phyloP scores from a whole-genome alignment of 2,797 vertebrate genomes.

The Semaprochilodus insignis region DNA sequence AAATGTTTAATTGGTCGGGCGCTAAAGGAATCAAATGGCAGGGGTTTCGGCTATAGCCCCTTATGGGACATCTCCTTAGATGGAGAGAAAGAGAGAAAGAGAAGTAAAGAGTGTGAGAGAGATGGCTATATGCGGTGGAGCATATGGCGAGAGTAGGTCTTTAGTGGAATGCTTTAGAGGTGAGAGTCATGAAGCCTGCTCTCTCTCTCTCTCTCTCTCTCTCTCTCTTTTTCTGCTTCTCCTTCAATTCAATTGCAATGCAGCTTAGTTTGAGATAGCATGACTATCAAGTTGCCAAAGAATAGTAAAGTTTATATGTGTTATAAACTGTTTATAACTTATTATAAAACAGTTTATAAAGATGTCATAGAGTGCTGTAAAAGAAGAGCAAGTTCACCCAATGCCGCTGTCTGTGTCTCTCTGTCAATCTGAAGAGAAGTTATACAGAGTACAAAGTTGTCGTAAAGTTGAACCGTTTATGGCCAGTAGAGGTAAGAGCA shows the following conservation, averaged over 20 bases:
- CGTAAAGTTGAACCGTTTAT: not conserved
- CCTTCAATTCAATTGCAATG: not conserved
- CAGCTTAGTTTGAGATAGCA: too few species aligned
- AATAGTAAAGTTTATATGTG: too few species aligned
- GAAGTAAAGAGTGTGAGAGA: conserved; percentile 28
- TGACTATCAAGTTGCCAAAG: not conserved
- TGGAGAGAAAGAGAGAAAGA: conserved; percentile 8
- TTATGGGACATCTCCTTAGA: conserved; percentile 20
- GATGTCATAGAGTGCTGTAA: too few species aligned
- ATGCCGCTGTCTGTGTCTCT: too few species aligned
- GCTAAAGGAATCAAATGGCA: conserved; percentile 54
- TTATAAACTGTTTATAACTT: too few species aligned
- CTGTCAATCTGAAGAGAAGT: too few species aligned
- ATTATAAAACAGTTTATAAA: too few species aligned
- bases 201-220: conserved; percentile 16
- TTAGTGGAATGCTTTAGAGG: conserved; percentile 75
- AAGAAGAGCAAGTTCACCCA: too few species aligned
- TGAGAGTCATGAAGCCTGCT: conserved; percentile 72
- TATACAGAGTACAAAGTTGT: not conserved
- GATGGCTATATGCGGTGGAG: conserved; percentile 72
- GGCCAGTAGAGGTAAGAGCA: not conserved
- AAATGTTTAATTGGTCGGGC: conserved; percentile 60
- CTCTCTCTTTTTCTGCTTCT: not conserved
- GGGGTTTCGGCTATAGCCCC: conserved; percentile 44
- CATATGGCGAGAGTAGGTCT: conserved; percentile 70